phyloP scores from a whole-genome alignment of 2,888 invertebrate genomes.

The Epistrophella euchroma region DNA sequence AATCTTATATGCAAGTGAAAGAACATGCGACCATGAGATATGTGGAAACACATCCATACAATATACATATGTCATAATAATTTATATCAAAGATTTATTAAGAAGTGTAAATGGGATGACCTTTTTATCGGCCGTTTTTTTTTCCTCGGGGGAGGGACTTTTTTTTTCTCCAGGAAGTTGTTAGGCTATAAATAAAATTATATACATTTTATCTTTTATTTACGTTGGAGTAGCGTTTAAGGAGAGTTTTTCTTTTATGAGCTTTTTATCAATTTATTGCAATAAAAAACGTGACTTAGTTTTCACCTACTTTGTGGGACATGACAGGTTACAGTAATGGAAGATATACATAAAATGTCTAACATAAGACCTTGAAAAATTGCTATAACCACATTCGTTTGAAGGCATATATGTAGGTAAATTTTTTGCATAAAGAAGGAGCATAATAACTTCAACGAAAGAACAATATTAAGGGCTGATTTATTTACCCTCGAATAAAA shows the following conservation, averaged over 20 bases:
- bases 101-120: constrained; percentile 31
- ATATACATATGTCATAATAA: neutral
- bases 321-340: constrained; percentile 6
- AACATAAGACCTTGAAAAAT: constrained; percentile 6
- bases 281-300: constrained; percentile 1
- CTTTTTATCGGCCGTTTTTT: constrained; percentile 33
- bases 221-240: neutral
- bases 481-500: no score
- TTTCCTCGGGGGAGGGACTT: constrained; percentile 11
- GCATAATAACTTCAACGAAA: no score
- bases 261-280: constrained; percentile 28
- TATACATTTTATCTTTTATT: constrained; percentile 7
- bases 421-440: no score
- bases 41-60: neutral
- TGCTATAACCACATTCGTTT: neutral
- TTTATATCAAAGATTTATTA: constrained; percentile 29
- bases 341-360: neutral
- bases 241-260: constrained; percentile 1
- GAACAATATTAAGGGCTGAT: no score
- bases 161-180: constrained; percentile 23
- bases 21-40: neutral
- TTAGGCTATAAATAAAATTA: constrained; percentile 31
- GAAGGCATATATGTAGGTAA: neutral
- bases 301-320: constrained; percentile 8
- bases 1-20: constrained; percentile 21